Base-by-base conservation (phyloP, 2,888 invertebrate species). In the Stenotaenia linearis region DNA sequence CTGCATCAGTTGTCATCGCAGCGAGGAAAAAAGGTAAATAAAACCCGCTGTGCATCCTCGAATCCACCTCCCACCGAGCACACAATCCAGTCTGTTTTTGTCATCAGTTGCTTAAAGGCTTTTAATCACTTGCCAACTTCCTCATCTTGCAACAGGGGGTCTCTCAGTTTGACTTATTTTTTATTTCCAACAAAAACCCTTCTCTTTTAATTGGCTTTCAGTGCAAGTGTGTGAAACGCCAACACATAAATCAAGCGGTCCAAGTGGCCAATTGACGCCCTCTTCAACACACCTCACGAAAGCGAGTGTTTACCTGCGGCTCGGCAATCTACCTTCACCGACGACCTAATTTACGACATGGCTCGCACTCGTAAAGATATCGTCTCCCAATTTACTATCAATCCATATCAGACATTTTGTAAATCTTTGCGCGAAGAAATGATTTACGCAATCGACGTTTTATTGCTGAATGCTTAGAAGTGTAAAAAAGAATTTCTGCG, bases 161-260 rank as follows among this genome's bases (percentile, higher is more conserved):
- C 69, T 69, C 69, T 69, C 69, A 28, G 69, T 69, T 69, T 69
- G 69, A 69, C 69, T 23, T 69, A 69, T 69, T 69, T 69, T 69
- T 69, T 69, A 23, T 69, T 28, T 69, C 69, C 69, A 25, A 7
- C 69, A 69, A n/a, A n/a, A 45, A 23, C 69, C 69, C 69, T 69
- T 69, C 25, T 69, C 25, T 69, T 69, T 69, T 69, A 69, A 69
- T 69, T 69, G 69, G 69, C 69, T 69, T 69, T 69, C 69, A 69
- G 69, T 69, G 69, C 69, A 28, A 69, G 69, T 69, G 69, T 69
- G 69, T 69, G 69, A 69, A 69, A 69, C 69, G 69, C 69, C 69
- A 69, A 69, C 69, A 69, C 69, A 69, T 69, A 69, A 69, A 69
- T 69, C 69, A 69, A 69, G n/a, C 69, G n/a, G 69, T 69, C 69